Base-by-base conservation (phyloP, 92 coral and sea anemone genomes). In the Actinostola sp. region DNA sequence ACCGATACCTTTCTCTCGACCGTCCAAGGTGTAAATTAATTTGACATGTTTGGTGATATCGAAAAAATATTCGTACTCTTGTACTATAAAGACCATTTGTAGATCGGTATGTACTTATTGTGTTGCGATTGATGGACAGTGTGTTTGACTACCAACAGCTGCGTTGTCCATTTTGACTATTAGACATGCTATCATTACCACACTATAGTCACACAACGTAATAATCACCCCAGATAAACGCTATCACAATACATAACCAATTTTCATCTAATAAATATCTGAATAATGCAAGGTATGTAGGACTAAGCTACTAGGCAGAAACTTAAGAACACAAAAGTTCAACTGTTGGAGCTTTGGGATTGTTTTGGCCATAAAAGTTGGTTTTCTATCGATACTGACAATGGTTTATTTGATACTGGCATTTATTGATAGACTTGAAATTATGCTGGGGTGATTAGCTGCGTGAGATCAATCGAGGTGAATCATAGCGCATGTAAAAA, bases 101-200 rank as follows among this genome's bases (percentile, higher is more conserved):
- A 20, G 38, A 10, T 1, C 13, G n/a, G 16, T 13, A 11, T 3
- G 63, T 9, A 25, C 33, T 57, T 8, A 39, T 57, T 57, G 29
- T 27, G 32, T 57, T 29, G 63, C n/a, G 23, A 14, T n/a, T n/a
- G n/a, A n/a, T n/a, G n/a, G 15, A 8, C 5, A 53, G 3, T 2
- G 20, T 53, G 17, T 11, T 25, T 20, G 17, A 53, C 7, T 23
- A 19, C 39, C 14, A 27, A 28, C 74, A 68, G 35, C 74, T 68
- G 74, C 24, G 20, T 50, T 13, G 38, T 8, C 45, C 16, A 68
- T 68, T 68, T 50, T 50, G 74, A 51, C 57, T 42, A 61, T 36
- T 61, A 61, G 39, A 33, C 19, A 34, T 46, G 58, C 61, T 50
- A 33, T 52, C 61, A 46, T 33, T 50, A 68, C 74, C 62, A 48